Percentiles rank a stretch among this genome's conserved stretches.
These are phyloP conservation scores for Drosophila suboccidentalis DNA, from an alignment of 2,888 invertebrate genomes.

Conservation along the genomic window DNA sequence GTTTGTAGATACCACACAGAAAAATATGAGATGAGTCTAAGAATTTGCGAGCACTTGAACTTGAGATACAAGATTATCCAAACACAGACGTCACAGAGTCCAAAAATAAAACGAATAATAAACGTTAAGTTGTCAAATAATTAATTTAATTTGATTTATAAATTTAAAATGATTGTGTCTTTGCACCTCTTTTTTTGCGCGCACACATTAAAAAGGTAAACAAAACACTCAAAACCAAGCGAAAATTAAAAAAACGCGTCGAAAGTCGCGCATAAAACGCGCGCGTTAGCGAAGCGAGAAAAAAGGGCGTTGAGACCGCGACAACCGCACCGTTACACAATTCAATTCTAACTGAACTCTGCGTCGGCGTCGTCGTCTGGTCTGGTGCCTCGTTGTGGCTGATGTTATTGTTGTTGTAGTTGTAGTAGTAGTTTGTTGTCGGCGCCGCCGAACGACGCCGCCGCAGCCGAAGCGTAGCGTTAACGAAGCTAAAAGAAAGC, in stretches of 20 bases:
- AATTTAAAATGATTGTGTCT: constrained; percentile 30
- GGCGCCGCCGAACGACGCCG: constrained; percentile 45
- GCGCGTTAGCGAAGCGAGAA: constrained; percentile 39
- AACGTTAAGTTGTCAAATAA: constrained; percentile 21
- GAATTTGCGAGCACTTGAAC: constrained; percentile 49
- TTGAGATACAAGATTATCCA: constrained; percentile 32
- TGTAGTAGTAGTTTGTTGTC: constrained; percentile 24
- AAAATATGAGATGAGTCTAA: constrained; percentile 41
- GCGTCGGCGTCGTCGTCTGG: constrained; percentile 62
- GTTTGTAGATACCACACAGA: constrained; percentile 29
- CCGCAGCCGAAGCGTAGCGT: constrained; percentile 72
- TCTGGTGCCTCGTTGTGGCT: constrained; percentile 53
- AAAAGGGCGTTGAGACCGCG: constrained; percentile 34
- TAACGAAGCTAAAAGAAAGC: constrained; percentile 65
- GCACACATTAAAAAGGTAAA: constrained; percentile 43
- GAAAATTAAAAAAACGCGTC: constrained; percentile 51
- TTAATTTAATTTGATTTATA: constrained; percentile 31
- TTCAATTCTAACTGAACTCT: constrained; percentile 82
- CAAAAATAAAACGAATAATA: constrained; percentile 1
- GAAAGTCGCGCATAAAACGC: constrained; percentile 51
- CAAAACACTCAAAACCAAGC: constrained; percentile 32
- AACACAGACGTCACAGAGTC: constrained; percentile 23
- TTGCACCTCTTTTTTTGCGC: constrained; percentile 41
- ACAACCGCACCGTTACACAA: constrained; percentile 81
- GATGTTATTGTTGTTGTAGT: constrained; percentile 13